phyloP scores from a whole-genome alignment of 2,113 vertebrate species.

The Gymnorhina tibicen region DNA sequence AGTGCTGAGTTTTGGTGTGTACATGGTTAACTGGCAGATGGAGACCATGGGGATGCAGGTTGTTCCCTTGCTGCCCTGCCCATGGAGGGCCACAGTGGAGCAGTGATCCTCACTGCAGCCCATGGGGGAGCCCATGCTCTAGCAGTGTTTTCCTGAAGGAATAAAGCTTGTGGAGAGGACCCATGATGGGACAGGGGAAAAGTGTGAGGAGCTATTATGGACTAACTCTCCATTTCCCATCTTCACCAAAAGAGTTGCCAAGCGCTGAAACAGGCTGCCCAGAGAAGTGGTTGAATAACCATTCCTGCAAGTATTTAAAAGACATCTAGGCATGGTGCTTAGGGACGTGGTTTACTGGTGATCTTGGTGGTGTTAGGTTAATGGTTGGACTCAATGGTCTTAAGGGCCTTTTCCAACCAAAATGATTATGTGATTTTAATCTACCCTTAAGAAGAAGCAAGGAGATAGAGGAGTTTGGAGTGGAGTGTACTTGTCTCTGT shows the following conservation, averaged over 20 bases:
- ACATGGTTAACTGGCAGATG: not conserved
- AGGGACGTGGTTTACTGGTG: not conserved
- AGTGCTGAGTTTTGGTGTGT: not conserved
- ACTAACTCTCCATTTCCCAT: not conserved
- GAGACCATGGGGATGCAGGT: accelerated
- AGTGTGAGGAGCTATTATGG: not conserved
- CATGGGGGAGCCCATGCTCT: accelerated
- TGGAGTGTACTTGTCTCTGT: not conserved
- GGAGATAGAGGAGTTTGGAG: not conserved
- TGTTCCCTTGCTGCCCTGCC: not conserved
- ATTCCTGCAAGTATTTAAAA: not conserved
- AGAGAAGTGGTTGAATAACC: not conserved
- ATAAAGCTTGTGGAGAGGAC: not conserved
- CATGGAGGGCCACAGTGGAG: not conserved
- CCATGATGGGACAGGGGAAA: not conserved
- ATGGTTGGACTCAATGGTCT: not conserved
- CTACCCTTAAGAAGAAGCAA: not conserved
- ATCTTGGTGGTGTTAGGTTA: not conserved
- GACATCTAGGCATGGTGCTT: accelerated
- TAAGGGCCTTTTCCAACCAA: not conserved
- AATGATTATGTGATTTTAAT: not conserved
- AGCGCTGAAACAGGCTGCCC: not conserved
- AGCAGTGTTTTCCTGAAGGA: not conserved
- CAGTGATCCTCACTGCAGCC: not conserved
- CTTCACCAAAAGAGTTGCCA: not conserved